phyloP scores from a whole-genome alignment of 2,797 vertebrate genomes.

The Pseudotriccus pelzelni region DNA sequence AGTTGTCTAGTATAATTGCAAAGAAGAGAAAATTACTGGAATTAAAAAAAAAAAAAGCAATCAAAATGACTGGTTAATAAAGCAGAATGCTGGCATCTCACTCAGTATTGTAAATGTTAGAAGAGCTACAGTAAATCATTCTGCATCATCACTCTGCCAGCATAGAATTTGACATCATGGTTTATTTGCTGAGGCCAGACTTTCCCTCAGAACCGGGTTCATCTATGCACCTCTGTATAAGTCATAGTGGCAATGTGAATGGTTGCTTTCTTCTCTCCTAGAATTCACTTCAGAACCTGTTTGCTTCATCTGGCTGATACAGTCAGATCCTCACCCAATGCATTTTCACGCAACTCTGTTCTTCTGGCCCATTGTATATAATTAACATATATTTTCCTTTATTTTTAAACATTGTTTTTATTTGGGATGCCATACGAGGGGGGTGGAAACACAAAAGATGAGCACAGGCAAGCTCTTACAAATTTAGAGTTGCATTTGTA shows the following conservation, averaged over 20 bases:
- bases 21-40: constrained; percentile 54
- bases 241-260: not conserved
- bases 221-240: not conserved
- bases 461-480: not conserved
- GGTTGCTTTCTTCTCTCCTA: not conserved
- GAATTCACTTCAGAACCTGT: not conserved
- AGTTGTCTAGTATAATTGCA: constrained; percentile 32
- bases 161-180: not conserved
- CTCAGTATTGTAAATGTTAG: not conserved
- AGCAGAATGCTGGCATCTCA: constrained; percentile 34
- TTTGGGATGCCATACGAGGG: not conserved
- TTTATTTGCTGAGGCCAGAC: not conserved
- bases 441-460: not conserved
- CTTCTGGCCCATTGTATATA: not conserved
- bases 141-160: not conserved
- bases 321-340: not conserved
- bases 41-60: not conserved
- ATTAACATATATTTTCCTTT: constrained; percentile 18
- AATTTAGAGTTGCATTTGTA: constrained; percentile 23
- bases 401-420: constrained; percentile 34
- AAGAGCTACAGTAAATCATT: not conserved
- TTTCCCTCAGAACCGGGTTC: not conserved
- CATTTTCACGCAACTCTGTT: not conserved
- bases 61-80: constrained; percentile 50
- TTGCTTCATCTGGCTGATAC: not conserved